Evolutionary conservation across 2,888 invertebrate genomes (phyloP), one percentile per base, ranked within the genome.

Genomic region (Epistrophe eligans): DNA sequence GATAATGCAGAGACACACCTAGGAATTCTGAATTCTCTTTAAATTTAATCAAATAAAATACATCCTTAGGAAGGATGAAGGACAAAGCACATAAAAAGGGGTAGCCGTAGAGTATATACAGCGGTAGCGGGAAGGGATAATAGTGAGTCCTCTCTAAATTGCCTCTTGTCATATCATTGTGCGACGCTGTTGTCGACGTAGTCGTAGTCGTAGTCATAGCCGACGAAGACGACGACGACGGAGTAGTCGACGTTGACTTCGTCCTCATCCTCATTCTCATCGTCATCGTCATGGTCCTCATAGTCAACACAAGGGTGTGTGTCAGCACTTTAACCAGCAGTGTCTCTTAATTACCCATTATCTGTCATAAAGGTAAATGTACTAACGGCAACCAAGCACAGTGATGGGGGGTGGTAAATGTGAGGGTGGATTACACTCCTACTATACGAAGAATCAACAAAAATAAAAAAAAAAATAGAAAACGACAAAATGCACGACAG

Each of bases 341-440:
- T 87, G 85, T 83, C 85, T 87, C 85, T 87, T 87, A 87, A 87
- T 87, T 82, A 87, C 87, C 87, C 83, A 87, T 87, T 87, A 87
- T 87, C 87, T 83, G 87, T 87, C 87, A 87, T 87, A 87, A 87
- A 87, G 87, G 83, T 87, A 87, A 87, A 87, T 83, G 83, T 83
- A 87, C 87, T 72, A 83, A 83, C 74, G 74, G 79, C 35, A 70
- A n/a, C 40, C 35, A 13, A 50, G 52, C 45, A 66, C 40, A 24
- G 38, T 7, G 13, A 6, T n/a, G 28, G 19, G 35, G 48, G 48
- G 60, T 74, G 79, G 66, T 62, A 52, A 55, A 79, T n/a, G 55
- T 32, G 55, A 62, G 40, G 55, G 66, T 55, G 58, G 72, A 58
- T 58, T 45, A 43, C 32, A 40, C 55, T 24, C 24, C 62, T 3